Base-by-base conservation (phyloP, 2,113 vertebrate species). In the Crotalus viridis region DNA sequence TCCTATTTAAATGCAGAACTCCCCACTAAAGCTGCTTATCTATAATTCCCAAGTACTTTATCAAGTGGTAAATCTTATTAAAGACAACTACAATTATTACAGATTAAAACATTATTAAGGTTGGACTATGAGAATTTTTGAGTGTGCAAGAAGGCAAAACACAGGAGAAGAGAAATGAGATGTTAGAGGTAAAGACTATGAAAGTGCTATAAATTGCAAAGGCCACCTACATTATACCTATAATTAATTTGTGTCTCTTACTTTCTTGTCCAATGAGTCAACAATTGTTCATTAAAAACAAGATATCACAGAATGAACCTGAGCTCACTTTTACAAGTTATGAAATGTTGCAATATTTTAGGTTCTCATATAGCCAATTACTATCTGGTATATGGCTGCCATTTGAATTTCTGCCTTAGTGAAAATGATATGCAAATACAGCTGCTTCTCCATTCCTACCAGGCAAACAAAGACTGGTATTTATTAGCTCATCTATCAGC, bases 401-500 rank as follows among this genome's bases (percentile, higher is more conserved):
- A 59, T 26, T 52, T 28, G 43, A n/a, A 24, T 48, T 2, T 0
- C 89, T 51, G 51, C 0, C 0, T 87, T 39, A 54, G 12, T 90
- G 89, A 46, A 10, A 22, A 0, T 13, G 0, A 0, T 61, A 92
- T 89, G 92, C 96, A 61, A 3, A 93, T 95, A 92, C 89, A 94
- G 52, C 92, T 95, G 90, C 81, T 96, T 94, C 93, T 48, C 55
- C 92, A 94, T 95, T 88, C 95, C 90, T 91, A 94, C 94, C 95
- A 96, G 93, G 95, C 54, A 74, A 19, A 55, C 61, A 85, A 0
- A 3, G n/a, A 51, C 86, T 87, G 81, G 43, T 93, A 89, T 89
- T 94, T 91, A 92, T 81, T 93, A 93, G 92, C 92, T 93, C 94
- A 94, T 95, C 95, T 95, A 95, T 96, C 94, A 81, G 74, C 33